A percentile compares a stretch with the other conserved stretches of the same genome.
Conservation (phyloP, 2,113 vertebrate genomes). For the Spheniscus mendiculus region DNA sequence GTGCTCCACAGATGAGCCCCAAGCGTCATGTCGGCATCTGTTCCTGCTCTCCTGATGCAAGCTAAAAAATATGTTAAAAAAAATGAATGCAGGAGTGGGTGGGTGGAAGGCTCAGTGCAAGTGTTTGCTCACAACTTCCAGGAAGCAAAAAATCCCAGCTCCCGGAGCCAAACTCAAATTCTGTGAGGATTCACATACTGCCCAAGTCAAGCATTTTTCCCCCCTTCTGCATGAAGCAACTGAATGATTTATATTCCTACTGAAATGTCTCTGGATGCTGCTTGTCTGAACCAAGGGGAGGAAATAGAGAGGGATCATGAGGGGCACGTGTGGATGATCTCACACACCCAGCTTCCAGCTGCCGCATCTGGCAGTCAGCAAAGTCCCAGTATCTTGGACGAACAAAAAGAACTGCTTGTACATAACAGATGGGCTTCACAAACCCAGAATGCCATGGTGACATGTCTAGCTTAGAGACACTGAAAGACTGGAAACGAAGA, state of each 20-base stretch:
- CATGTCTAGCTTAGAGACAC: background rate
- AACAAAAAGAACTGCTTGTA: background rate
- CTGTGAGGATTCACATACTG: background rate
- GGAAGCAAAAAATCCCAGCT: background rate
- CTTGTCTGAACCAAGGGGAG: background rate
- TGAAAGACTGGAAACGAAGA: background rate
- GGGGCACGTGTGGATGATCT: constrained; percentile 32
- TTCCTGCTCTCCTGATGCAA: background rate
- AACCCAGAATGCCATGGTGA: fast-evolving
- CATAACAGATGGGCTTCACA: background rate
- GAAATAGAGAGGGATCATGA: background rate
- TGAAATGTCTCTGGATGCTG: background rate
- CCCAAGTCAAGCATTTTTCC: background rate
- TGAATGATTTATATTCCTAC: background rate
- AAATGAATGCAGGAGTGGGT: background rate
- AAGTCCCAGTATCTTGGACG: background rate
- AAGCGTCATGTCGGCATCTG: background rate
- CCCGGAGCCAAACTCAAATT: background rate
- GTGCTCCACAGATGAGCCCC: background rate
- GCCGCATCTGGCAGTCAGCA: constrained; percentile 40
- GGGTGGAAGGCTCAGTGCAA: background rate
- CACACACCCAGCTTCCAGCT: constrained; percentile 25
- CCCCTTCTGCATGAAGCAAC: background rate
- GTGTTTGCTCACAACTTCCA: background rate
- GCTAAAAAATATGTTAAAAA: background rate